Evolutionary conservation across 2,888 invertebrate genomes (phyloP), one percentile per base, ranked within the genome.

Genomic region (Pardosa pseudoannulata): DNA sequence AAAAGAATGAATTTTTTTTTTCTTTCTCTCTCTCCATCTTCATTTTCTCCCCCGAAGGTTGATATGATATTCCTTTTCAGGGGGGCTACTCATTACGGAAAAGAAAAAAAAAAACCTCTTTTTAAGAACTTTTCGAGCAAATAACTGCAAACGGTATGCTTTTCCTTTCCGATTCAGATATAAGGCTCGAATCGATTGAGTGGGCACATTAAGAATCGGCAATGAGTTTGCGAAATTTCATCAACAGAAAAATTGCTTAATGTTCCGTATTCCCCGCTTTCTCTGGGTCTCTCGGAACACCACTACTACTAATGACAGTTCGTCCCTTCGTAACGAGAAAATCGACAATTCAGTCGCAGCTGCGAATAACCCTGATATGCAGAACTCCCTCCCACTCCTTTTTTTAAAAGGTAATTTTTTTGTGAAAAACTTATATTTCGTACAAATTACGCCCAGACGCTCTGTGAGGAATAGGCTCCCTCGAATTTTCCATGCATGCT

Each of bases 221-320:
- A 83, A 83, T 83, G 82, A 83, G 82, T 83, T 83, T 72, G 82
- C 83, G 62, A 78, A 85, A 78, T 85, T 78, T 85, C 78, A 85
- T 78, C 78, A 78, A 67, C 46, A 85, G 83, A 85, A 85, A 85
- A 85, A 85, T 85, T 78, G 83, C 83, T 78, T 85, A 85, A 85
- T 85, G 83, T 85, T 78, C 83, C 83, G 73, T 73, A 76, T 46
- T 46, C 19, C 73, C 67, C 72, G 39, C n/a, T 56, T 85, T 78
- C 83, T 85, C 67, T 81, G 62, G 64, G 64, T 56, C 19, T 23
- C n/a, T n/a, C 11, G 16, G 41, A 46, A 23, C 19, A 56, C 56
- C 64, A 72, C 79, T 65, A 75, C 75, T 56, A 73, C 83, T 85
- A 85, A 85, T 85, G 83, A 85, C 83, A 85, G 83, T 85, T 73